Evolutionary conservation across 2,888 invertebrate genomes (phyloP), one percentile per base, ranked within the genome.

Genomic region (Perdita meconis): DNA sequence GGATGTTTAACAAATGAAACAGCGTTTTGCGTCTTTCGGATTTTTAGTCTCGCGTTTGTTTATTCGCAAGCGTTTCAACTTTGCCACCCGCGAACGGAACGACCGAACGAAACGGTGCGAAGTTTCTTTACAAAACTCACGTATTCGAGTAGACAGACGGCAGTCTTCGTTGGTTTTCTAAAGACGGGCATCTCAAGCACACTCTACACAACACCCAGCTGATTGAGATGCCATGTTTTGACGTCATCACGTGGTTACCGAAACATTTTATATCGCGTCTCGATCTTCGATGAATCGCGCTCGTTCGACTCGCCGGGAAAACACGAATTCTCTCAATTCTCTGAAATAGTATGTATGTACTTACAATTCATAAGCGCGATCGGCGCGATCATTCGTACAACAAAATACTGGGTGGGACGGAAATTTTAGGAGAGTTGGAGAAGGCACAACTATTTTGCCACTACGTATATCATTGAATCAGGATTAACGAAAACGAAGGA

Each of bases 131-230:
- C 10, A 51, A 82, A 87, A 92, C 92, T 92, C 88, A 92, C 92
- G 89, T 92, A 88, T 87, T 86, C 81, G 79, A 81, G 83, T 70
- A 85, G 86, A 88, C 88, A 88, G 89, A 90, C 90, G 87, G 86
- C 82, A 87, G 89, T 89, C 88, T 88, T 86, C 83, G 86, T 82
- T 76, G 86, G 83, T 89, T 89, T 89, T 87, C 87, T 87, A 85
- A 87, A 89, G 88, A 89, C 87, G 87, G 88, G 89, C 92, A 92
- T 92, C 89, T 89, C 91, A 88, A 87, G 89, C 89, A 89, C 89
- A 89, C 91, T 90, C 90, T 89, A 90, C 91, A 91, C 91, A 91
- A 90, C 90, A 90, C 89, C 92, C 92, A 92, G 92, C 92, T 92
- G 92, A 92, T 92, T 89, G 88, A 81, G 86, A 87, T 88, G 91